These are phyloP conservation scores for Urophycis tenuis DNA, from an alignment of 2,797 vertebrate genomes.

Conservation along the genomic window DNA sequence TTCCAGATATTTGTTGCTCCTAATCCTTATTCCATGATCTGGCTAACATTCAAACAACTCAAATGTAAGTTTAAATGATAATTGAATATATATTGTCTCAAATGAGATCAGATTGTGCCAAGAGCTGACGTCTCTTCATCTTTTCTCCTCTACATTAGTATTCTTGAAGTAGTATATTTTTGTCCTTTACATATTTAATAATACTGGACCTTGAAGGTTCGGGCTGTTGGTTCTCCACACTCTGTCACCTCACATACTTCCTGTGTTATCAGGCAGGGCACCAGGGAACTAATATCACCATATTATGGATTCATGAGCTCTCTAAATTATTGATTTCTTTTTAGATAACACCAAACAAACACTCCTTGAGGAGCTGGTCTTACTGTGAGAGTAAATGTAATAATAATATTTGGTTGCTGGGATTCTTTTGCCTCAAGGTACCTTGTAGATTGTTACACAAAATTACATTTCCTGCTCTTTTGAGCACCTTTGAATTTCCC, in stretches of 20 bases:
- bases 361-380: background rate
- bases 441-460: background rate
- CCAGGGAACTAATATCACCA: background rate
- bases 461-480: background rate
- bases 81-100: background rate
- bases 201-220: background rate
- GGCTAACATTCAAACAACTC: background rate
- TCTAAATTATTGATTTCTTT: background rate
- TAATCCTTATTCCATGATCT: background rate
- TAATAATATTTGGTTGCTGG: background rate
- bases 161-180: background rate
- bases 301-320: conserved; percentile 1
- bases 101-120: background rate
- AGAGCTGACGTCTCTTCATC: background rate
- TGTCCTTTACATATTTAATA: conserved; percentile 2
- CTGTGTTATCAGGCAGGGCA: background rate
- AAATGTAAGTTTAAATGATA: background rate
- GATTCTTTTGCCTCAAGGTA: background rate
- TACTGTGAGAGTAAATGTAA: background rate
- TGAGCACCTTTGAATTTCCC: background rate
- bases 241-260: background rate
- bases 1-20: background rate
- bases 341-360: conserved; percentile 1
- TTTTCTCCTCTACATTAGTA: background rate
- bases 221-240: background rate